Conservation (phyloP, 2,113 vertebrate species). For the Tympanuchus pallidicinctus region DNA sequence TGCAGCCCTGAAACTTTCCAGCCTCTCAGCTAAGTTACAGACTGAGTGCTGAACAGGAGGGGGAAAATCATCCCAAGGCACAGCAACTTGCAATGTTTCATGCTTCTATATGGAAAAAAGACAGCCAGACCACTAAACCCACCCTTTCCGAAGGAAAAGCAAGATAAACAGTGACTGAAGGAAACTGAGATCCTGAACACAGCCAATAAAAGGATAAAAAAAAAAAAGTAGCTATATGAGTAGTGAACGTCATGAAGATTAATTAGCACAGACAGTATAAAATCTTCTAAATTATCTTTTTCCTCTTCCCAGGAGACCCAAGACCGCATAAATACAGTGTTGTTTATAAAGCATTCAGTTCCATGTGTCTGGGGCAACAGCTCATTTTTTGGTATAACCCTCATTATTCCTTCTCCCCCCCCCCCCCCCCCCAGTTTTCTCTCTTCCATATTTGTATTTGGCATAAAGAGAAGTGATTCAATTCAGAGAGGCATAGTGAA, state of each 20-base stretch:
- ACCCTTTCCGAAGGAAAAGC: not conserved
- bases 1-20: not conserved
- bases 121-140: not conserved
- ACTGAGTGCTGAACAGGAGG: not conserved
- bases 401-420: not conserved
- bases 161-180: not conserved
- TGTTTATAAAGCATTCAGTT: not conserved
- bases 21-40: fast-evolving
- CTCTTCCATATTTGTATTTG: not conserved
- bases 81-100: not conserved
- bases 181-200: not conserved
- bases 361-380: fast-evolving
- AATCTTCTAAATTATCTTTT: not conserved
- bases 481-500: not conserved
- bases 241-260: not conserved
- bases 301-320: not conserved
- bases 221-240: not conserved
- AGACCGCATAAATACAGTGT: not conserved
- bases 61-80: not conserved
- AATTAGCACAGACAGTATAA: not conserved
- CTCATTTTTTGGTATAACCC: not conserved
- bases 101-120: not conserved
- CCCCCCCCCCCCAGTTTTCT: not conserved
- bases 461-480: not conserved
- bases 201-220: not conserved